These are phyloP conservation scores for Dyspetes luteomarginatus DNA, from an alignment of 2,888 invertebrate genomes.

Conservation along the genomic window DNA sequence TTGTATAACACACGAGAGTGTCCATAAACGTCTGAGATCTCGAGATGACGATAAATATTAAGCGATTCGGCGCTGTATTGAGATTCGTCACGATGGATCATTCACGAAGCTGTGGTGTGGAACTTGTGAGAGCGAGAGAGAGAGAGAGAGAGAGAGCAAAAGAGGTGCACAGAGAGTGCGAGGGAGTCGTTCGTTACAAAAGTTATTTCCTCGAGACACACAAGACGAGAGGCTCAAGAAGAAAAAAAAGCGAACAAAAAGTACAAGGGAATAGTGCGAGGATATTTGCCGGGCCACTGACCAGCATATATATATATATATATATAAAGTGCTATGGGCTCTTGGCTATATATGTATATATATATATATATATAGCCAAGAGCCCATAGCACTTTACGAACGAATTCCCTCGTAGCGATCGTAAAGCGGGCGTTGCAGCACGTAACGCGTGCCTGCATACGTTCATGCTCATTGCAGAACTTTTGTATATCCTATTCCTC, in stretches of 20 bases:
- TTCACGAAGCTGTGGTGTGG: background rate
- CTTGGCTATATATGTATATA: too few relatives aligned
- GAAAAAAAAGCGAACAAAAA: constrained; percentile 14
- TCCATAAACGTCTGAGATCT: constrained; percentile 19
- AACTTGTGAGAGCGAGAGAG: too few relatives aligned
- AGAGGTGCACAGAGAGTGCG: background rate
- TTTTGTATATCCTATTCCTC: constrained; percentile 38
- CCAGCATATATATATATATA: constrained; percentile 34
- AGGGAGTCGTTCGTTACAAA: constrained; percentile 50
- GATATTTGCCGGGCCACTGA: constrained; percentile 35
- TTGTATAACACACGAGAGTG: background rate
- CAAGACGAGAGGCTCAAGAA: background rate
- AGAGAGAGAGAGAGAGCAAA: background rate
- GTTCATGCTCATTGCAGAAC: constrained; percentile 41
- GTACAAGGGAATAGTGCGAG: constrained; percentile 19
- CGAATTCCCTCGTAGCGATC: constrained; percentile 62
- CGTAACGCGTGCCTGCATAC: constrained; percentile 51
- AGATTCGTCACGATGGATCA: constrained; percentile 21
- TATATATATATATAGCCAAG: constrained; percentile 14
- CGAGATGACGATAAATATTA: constrained; percentile 5
- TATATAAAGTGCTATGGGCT: background rate
- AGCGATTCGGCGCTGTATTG: background rate
- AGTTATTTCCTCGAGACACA: constrained; percentile 48
- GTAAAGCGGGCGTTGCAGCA: constrained; percentile 57
- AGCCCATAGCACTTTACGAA: constrained; percentile 47